Evolutionary conservation across 2,888 invertebrate species (phyloP).

Genomic region (Spialia ferax): DNA sequence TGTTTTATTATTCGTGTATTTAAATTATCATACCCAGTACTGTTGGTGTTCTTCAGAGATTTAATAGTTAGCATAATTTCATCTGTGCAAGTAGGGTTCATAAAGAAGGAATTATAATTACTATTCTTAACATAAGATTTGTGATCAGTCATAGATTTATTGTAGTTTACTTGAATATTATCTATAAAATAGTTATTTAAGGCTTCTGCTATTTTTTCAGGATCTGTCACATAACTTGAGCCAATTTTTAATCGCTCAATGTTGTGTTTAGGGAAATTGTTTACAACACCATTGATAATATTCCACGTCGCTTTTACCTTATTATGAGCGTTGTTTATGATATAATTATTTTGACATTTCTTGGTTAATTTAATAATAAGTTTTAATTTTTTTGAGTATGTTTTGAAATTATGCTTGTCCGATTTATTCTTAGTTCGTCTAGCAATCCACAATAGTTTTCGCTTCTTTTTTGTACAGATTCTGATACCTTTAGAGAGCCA

Average conservation of each 20-base stretch:
- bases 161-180: conserved; percentile 5
- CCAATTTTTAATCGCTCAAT: conserved; percentile 5
- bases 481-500: conserved; percentile 21
- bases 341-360: conserved; percentile 10
- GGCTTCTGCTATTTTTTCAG: conserved; percentile 5
- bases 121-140: not conserved
- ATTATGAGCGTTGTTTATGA: conserved; percentile 7
- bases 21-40: conserved; percentile 9
- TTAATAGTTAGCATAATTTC: not conserved
- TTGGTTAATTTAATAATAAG: conserved; percentile 9
- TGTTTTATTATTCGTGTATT: conserved; percentile 1
- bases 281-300: conserved; percentile 7
- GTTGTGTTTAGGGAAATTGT: conserved; percentile 2
- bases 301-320: conserved; percentile 14
- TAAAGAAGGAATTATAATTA: not conserved
- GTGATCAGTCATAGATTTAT: not conserved
- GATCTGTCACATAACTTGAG: not conserved
- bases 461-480: conserved; percentile 9
- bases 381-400: conserved; percentile 1
- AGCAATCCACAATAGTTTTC: conserved; percentile 13
- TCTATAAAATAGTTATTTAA: conserved; percentile 17
- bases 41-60: conserved; percentile 8
- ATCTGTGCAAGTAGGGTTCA: not conserved
- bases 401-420: conserved; percentile 11
- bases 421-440: not conserved